Base-by-base conservation (phyloP, 2,888 invertebrate species). In the Colletes collaris region DNA sequence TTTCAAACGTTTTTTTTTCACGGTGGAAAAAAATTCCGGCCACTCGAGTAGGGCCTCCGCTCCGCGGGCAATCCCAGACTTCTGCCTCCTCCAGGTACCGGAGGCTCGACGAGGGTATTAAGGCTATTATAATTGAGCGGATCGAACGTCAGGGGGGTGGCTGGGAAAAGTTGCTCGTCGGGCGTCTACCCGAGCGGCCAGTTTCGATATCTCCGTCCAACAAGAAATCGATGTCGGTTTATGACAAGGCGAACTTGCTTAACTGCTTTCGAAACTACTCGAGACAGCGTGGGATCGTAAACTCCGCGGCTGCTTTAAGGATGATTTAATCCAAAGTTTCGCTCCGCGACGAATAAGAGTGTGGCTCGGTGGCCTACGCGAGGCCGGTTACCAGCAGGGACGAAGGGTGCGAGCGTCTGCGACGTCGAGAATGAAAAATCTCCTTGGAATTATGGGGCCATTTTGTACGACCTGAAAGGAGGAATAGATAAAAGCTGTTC, bases 271-370 rank as follows among this genome's bases (percentile, higher is more conserved):
- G 75, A 66, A 82, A 82, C 76, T 84, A 70, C 70, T 64, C 76
- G 77, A 62, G 76, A 83, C 85, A 75, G 55, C 64, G 59, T 46
- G 13, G 63, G 66, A 63, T 76, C 81, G 71, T 80, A 84, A 88
- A 87, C 80, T 81, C 76, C 49, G 77, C 63, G 70, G 72, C 37
- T 76, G 79, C 78, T 87, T 84, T 78, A 83, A 84, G 84, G 79
- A 81, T 84, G 84, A 86, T 86, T 88, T 85, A 84, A 88, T 85
- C 79, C 79, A 59, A 81, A 83, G 83, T 84, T 86, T 72, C 44
- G 67, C 16, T 27, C 35, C 19, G 19, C 52, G 40, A 46, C 66
- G 60, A 84, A 83, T 81, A 72, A 81, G 60, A 72, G 55, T 55
- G 56, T 35, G 58, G 16, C 59, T 50, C 40, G 53, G 49, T 52